Percentiles rank a stretch among this genome's conserved stretches.
These are phyloP conservation scores for Ginglymostoma cirratum DNA, from an alignment of 2,113 vertebrate species.

Conservation along the genomic window DNA sequence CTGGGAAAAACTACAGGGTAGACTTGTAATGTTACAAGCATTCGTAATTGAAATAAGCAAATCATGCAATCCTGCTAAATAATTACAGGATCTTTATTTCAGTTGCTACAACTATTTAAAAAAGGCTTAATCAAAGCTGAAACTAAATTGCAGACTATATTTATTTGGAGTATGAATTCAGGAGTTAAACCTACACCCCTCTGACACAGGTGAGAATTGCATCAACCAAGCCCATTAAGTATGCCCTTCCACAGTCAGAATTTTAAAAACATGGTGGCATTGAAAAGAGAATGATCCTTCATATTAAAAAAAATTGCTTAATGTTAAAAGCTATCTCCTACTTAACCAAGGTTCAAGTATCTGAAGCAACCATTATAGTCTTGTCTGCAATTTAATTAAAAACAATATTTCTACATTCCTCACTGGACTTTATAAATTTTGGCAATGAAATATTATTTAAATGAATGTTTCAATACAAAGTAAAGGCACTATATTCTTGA, in stretches of 20 bases:
- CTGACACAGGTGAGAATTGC: not conserved
- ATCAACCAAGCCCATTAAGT: not conserved
- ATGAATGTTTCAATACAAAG: not conserved
- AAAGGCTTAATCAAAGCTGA: too few relatives aligned
- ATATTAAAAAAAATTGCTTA: not conserved
- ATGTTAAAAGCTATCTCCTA: too few relatives aligned
- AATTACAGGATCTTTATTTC: not conserved
- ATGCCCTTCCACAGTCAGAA: not conserved
- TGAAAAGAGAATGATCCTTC: not conserved
- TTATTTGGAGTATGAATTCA: not conserved
- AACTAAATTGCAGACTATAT: too few relatives aligned
- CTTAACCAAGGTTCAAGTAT: too few relatives aligned
- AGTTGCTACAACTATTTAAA: too few relatives aligned
- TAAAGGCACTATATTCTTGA: not conserved
- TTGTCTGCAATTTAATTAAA: not conserved
- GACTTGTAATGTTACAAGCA: not conserved
- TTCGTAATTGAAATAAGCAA: not conserved
- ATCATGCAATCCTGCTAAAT: not conserved
- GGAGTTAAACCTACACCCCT: not conserved
- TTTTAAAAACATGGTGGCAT: not conserved
- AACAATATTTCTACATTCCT: not conserved
- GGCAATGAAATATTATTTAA: not conserved
- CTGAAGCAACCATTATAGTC: not conserved
- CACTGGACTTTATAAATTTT: not conserved
- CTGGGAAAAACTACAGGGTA: not conserved